Evolutionary conservation across 1,140 invertebrate genomes (phyloP), one percentile per base, ranked within the genome.

Genomic region (Papilio dardanus): DNA sequence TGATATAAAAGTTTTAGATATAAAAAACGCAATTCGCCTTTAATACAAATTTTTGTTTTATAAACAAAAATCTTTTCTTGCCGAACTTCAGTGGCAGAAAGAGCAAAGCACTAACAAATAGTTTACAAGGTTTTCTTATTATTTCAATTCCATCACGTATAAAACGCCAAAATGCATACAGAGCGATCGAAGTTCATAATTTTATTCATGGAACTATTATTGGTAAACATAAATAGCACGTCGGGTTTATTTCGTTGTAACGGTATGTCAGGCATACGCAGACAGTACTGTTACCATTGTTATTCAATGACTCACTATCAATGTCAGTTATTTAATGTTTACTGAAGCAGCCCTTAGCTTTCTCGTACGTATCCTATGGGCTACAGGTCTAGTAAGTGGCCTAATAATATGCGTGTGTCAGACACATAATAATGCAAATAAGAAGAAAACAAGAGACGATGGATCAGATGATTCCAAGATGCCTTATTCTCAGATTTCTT

Each of bases 241-340:
- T 28, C 67, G 30, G 71, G 76, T 77, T 82, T 77, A 78, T 80
- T 81, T 80, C 78, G 71, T 37, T 40, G 50, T 86, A 85, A 86
- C 83, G 81, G 83, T 82, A 77, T 74, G 6, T 71, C 75, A 77
- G 50, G 46, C 67, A 65, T 77, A 71, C 69, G 30, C 66, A 83
- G 73, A 84, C 82, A 84, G 85, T 80, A 78, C 74, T 76, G 66
- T 75, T 75, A 75, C 76, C 73, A 84, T 83, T 78, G 81, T 81
- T 79, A 67, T 71, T 33, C 42, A 42, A 19, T n/a, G 65, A 77
- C 30, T 68, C 21, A 46, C 16, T 46, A 46, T 19, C 5, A 5
- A 1, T 31, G 65, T 21, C 33, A 40, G 35, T 69, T 6, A 16
- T 1, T 42, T 12, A 66, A 37, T 37, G 35, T 37, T 37, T 66